Conservation (phyloP, 2,113 vertebrate genomes). For the Calypte anna region DNA sequence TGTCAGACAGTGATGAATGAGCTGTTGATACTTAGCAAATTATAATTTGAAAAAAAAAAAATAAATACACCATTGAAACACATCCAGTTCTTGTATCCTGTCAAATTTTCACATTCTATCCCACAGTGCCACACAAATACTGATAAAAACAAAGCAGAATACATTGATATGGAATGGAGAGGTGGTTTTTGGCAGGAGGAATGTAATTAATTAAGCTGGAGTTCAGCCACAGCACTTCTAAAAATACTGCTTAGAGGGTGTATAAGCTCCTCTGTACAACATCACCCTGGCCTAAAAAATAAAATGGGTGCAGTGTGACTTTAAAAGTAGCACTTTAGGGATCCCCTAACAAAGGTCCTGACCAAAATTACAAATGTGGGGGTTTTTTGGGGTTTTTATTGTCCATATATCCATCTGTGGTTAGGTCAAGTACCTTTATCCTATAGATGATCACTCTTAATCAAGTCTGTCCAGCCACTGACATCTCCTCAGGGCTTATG, state of each 20-base stretch:
- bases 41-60: background rate
- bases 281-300: background rate
- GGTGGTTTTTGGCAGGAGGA: background rate
- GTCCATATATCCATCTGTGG: background rate
- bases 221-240: background rate
- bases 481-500: background rate
- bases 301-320: background rate
- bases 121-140: background rate
- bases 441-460: background rate
- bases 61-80: background rate
- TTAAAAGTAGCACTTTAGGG: background rate
- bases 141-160: background rate
- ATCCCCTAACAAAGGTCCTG: background rate
- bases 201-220: background rate
- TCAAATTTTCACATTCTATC: background rate
- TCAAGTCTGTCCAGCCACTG: background rate
- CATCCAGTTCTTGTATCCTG: background rate
- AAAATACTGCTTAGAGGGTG: background rate
- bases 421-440: background rate
- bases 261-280: background rate
- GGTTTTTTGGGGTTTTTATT: background rate
- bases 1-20: background rate
- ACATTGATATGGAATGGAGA: background rate
- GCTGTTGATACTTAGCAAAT: constrained; percentile 15
- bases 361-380: background rate